These are phyloP conservation scores for Siniperca undulata DNA, from an alignment of 2,797 vertebrate genomes.

Conservation along the genomic window DNA sequence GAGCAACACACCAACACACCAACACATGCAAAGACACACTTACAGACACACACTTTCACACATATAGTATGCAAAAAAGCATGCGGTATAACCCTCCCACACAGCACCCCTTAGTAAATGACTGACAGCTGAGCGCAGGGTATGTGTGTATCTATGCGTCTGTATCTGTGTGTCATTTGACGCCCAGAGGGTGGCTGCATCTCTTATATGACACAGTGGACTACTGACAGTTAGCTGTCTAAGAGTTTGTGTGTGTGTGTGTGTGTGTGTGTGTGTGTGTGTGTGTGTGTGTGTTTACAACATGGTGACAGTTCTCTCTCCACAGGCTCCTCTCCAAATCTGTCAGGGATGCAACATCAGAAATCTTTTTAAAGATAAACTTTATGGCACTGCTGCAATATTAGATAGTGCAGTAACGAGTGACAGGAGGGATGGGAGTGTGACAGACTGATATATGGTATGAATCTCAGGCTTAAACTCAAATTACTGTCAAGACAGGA, in stretches of 20 bases:
- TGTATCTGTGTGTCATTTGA: constrained; percentile 63
- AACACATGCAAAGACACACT: not conserved
- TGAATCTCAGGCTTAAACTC: constrained; percentile 68
- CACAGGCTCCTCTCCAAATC: constrained; percentile 69
- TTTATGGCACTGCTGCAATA: constrained; percentile 72
- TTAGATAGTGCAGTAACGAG: constrained; percentile 71
- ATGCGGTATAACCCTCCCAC: constrained; percentile 46
- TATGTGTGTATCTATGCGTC: constrained; percentile 45
- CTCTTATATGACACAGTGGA: constrained; percentile 73
- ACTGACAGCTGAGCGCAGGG: constrained; percentile 65
- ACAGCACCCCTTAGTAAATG: constrained; percentile 33
- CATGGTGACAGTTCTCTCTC: constrained; percentile 68
- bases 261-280: constrained; percentile 30
- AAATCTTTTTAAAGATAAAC: constrained; percentile 77
- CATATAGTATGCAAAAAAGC: constrained; percentile 45
- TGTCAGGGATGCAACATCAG: constrained; percentile 75
- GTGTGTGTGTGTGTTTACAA: constrained; percentile 38
- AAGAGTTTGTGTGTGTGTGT: constrained; percentile 39
- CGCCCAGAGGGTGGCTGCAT: constrained; percentile 65
- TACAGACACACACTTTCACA: constrained; percentile 30
- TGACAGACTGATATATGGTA: constrained; percentile 67
- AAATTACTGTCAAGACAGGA: constrained; percentile 71
- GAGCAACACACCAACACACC: constrained; percentile 26
- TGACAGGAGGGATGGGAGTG: constrained; percentile 65
- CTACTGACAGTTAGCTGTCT: constrained; percentile 72